phyloP scores from a whole-genome alignment of 2,797 vertebrate genomes.

The Cyclura pinguis region DNA sequence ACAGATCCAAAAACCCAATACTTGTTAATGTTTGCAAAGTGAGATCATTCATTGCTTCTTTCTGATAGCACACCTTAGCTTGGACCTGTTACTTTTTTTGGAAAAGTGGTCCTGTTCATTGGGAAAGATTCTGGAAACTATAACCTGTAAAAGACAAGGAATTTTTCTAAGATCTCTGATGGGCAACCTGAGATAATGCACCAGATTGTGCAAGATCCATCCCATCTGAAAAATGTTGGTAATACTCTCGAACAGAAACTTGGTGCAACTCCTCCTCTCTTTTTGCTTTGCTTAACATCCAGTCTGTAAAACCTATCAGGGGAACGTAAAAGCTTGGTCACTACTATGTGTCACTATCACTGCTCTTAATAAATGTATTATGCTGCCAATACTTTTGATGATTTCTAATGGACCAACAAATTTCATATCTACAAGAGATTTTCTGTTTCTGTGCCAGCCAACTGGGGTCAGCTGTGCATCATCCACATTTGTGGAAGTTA shows the following conservation, averaged over 20 bases:
- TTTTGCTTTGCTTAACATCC: neutral
- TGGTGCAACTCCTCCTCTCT: neutral
- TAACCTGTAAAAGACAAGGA: too few relatives aligned
- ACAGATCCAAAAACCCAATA: neutral
- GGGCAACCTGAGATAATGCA: neutral
- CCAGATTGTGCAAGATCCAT: neutral
- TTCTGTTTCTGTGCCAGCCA: too few relatives aligned
- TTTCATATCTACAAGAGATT: too few relatives aligned
- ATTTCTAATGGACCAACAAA: neutral
- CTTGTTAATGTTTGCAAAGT: neutral
- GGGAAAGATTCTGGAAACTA: too few relatives aligned
- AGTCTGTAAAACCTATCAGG: neutral
- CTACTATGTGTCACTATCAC: neutral
- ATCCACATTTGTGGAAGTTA: too few relatives aligned
- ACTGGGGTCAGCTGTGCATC: too few relatives aligned
- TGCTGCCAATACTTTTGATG: neutral
- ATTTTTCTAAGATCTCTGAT: too few relatives aligned
- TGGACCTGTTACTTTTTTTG: neutral
- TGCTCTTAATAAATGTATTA: neutral
- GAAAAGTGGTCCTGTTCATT: too few relatives aligned
- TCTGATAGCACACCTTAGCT: neutral
- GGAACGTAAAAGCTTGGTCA: neutral
- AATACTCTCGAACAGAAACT: neutral
- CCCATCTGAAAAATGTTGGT: neutral
- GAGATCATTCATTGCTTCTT: neutral